phyloP scores from a whole-genome alignment of 2,797 vertebrate genomes.

The Anolis apletophallus region DNA sequence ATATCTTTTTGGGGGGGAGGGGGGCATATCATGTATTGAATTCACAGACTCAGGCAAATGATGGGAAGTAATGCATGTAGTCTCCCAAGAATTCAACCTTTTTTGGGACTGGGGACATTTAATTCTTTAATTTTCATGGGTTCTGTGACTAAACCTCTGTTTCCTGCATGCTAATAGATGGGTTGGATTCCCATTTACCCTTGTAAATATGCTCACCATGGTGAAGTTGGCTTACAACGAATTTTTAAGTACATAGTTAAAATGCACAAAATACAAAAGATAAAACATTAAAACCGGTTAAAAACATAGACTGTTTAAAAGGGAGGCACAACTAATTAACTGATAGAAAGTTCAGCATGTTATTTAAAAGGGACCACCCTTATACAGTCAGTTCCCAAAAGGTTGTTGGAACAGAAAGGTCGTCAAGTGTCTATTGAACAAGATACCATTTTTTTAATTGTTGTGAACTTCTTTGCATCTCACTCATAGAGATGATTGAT shows the following conservation, averaged over 20 bases:
- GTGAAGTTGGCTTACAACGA: too few relatives aligned
- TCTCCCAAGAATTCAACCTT: not conserved
- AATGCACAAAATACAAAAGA: not conserved
- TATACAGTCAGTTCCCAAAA: too few relatives aligned
- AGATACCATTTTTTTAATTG: too few relatives aligned
- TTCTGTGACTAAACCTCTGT: not conserved
- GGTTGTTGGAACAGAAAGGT: too few relatives aligned
- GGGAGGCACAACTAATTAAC: too few relatives aligned
- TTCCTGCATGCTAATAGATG: not conserved
- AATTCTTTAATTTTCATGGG: not conserved
- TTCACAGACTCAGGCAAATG: constrained; percentile 26
- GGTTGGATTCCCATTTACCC: not conserved
- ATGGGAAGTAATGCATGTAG: not conserved
- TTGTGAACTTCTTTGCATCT: too few relatives aligned
- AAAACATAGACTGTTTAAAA: too few relatives aligned
- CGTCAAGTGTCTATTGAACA: too few relatives aligned
- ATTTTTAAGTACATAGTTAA: not conserved
- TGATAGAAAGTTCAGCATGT: too few relatives aligned
- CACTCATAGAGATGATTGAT: too few relatives aligned
- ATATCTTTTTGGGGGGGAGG: not conserved
- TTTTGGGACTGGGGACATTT: not conserved
- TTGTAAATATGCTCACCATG: not conserved
- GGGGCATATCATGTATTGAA: constrained; percentile 44
- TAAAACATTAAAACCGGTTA: too few relatives aligned
- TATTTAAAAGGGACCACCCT: too few relatives aligned